phyloP scores from a whole-genome alignment of 1,140 invertebrate species.

The Battus philenor region DNA sequence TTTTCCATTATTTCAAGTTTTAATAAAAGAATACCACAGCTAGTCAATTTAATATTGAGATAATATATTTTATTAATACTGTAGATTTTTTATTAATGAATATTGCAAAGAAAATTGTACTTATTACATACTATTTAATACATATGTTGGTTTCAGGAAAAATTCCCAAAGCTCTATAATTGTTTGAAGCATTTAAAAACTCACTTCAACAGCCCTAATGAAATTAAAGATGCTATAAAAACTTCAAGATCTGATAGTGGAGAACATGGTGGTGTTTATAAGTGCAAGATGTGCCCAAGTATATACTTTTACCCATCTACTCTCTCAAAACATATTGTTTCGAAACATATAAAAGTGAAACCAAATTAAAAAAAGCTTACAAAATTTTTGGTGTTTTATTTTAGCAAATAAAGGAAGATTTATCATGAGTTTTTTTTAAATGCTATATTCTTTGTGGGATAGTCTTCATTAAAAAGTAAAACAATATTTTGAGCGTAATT shows the following conservation, averaged over 20 bases:
- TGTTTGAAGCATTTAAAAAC: conserved; percentile 49
- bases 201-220: conserved; percentile 22
- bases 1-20: background rate
- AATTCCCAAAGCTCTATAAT: conserved; percentile 34
- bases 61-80: conserved; percentile 5
- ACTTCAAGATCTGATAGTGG: conserved; percentile 8
- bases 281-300: conserved; percentile 53
- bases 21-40: background rate
- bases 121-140: no score
- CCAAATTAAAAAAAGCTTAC: conserved; percentile 1
- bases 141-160: conserved; percentile 36
- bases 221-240: conserved; percentile 7
- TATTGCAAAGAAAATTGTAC: no score
- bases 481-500: conserved; percentile 9
- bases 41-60: background rate
- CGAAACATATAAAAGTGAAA: conserved; percentile 45
- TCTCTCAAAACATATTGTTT: conserved; percentile 49
- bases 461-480: background rate
- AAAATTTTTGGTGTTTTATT: background rate
- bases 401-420: background rate
- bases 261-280: conserved; percentile 21
- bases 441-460: background rate
- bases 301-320: conserved; percentile 39
- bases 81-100: no score
- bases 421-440: background rate